Percentiles rank a stretch among this genome's conserved stretches.
These are phyloP conservation scores for Synergus japonicus DNA, from an alignment of 2,888 invertebrate genomes.

Conservation along the genomic window DNA sequence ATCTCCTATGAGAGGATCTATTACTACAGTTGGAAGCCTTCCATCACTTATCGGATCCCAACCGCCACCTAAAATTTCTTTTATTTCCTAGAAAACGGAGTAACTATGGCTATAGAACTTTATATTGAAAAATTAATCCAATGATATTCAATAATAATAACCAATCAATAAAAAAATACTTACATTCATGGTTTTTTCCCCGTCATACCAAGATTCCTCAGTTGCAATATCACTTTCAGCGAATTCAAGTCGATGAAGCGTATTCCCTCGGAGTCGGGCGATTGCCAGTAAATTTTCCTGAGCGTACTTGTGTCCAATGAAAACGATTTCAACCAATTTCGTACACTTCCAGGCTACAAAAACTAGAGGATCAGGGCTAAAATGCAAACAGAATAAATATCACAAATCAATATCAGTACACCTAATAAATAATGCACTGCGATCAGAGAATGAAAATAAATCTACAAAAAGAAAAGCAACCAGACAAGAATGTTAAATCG, in stretches of 20 bases:
- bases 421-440: neutral
- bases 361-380: slow-evolving; percentile 81
- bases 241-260: slow-evolving; percentile 80
- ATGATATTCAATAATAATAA: no score
- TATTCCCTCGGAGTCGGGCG: slow-evolving; percentile 80
- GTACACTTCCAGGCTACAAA: slow-evolving; percentile 84
- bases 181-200: slow-evolving; percentile 67
- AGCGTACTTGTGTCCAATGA: slow-evolving; percentile 81
- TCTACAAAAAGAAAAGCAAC: neutral
- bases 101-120: neutral
- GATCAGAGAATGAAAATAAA: neutral
- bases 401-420: neutral
- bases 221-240: slow-evolving; percentile 78
- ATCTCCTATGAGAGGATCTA: slow-evolving; percentile 79
- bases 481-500: neutral
- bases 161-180: slow-evolving; percentile 48
- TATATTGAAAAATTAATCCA: neutral
- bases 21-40: slow-evolving; percentile 80
- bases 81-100: slow-evolving; percentile 78
- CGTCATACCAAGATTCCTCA: slow-evolving; percentile 59
- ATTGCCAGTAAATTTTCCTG: slow-evolving; percentile 83
- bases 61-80: slow-evolving; percentile 79
- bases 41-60: slow-evolving; percentile 80
- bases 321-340: slow-evolving; percentile 80
- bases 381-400: slow-evolving; percentile 41